Evolutionary conservation across 1,140 invertebrate genomes (phyloP).

Genomic region (Episyrphus balteatus): DNA sequence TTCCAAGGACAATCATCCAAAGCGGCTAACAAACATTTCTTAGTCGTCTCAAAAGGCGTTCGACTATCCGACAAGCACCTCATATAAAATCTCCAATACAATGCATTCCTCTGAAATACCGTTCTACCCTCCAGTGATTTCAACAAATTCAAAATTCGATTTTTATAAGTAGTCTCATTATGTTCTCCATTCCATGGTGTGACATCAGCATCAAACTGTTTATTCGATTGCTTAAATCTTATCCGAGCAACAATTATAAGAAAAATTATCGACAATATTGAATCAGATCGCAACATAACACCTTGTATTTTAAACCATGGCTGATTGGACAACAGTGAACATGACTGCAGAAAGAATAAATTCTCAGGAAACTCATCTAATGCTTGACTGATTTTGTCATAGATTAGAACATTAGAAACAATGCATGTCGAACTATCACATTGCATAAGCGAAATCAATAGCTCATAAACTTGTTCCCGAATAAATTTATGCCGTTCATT

Average conservation of each 20-base stretch:
- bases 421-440: conserved; percentile 5
- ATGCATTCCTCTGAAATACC: conserved; percentile 16
- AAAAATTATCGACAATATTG: conserved; percentile 18
- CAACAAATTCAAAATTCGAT: conserved; percentile 28
- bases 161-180: conserved; percentile 12
- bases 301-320: conserved; percentile 21
- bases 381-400: conserved; percentile 25
- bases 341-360: conserved; percentile 38
- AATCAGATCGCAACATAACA: conserved; percentile 11
- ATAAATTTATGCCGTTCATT: conserved; percentile 15
- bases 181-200: background rate
- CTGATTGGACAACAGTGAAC: conserved; percentile 10
- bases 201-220: background rate
- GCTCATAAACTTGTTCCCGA: conserved; percentile 40
- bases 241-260: conserved; percentile 16
- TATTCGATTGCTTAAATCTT: conserved; percentile 10
- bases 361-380: conserved; percentile 46
- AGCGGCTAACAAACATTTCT: conserved; percentile 41
- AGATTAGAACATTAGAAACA: conserved; percentile 21
- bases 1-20: conserved; percentile 58
- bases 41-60: conserved; percentile 24
- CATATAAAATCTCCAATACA: conserved; percentile 33
- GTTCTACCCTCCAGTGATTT: conserved; percentile 9
- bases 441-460: conserved; percentile 36
- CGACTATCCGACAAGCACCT: conserved; percentile 17